These are phyloP conservation scores for Anneissia japonica DNA, from an alignment of 35 echinoderm and acorn worm species.

Conservation along the genomic window DNA sequence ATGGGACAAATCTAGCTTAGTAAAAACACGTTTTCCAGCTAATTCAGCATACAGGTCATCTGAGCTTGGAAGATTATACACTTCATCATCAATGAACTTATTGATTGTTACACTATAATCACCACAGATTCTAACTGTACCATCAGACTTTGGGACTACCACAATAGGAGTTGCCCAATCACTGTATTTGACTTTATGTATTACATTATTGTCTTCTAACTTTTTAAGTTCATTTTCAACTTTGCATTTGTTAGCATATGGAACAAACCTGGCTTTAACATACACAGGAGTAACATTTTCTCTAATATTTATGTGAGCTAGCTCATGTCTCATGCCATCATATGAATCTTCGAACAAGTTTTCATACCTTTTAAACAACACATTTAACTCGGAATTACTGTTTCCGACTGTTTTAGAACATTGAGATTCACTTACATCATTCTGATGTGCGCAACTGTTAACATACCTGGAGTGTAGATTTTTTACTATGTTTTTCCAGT, in stretches of 20 bases:
- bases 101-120: slow-evolving; percentile 63
- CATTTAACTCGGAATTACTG: not conserved
- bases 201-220: slow-evolving; percentile 21
- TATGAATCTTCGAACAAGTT: not conserved
- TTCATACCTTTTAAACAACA: not conserved
- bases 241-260: not conserved
- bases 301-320: not conserved
- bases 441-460: too few relatives aligned
- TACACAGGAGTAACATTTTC: not conserved
- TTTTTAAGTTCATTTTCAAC: slow-evolving; percentile 33
- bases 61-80: slow-evolving; percentile 44
- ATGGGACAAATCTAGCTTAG: slow-evolving; percentile 52
- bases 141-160: slow-evolving; percentile 59
- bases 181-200: slow-evolving; percentile 29
- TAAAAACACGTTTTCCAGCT: slow-evolving; percentile 24
- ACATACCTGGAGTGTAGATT: not conserved
- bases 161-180: slow-evolving; percentile 81
- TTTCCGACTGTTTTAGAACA: not conserved
- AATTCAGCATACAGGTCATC: slow-evolving; percentile 70
- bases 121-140: slow-evolving; percentile 50
- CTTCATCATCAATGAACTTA: slow-evolving; percentile 29
- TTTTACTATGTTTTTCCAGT: not conserved
- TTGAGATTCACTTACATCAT: not conserved
- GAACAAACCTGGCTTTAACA: slow-evolving; percentile 16
- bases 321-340: too few relatives aligned